Base-by-base conservation (phyloP, 2,888 invertebrate species). In the Dusona sp. region DNA sequence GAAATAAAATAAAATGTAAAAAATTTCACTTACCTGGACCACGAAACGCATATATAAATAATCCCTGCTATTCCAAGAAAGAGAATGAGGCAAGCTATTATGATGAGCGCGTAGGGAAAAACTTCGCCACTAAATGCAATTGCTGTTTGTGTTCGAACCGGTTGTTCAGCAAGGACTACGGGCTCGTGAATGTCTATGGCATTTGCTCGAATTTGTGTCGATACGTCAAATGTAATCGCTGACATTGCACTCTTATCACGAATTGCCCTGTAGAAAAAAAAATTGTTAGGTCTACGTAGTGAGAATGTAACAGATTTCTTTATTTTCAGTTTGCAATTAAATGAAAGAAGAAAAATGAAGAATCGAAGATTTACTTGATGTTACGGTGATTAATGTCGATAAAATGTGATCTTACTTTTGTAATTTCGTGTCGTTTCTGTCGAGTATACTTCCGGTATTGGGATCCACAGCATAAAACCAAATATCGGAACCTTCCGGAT, bases 31-130 rank as follows among this genome's bases (percentile, higher is more conserved):
- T 94, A 98, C 98, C 97, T 97, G 80, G 98, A 98, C 98, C 98
- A 99, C 1, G 98, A 98, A 78, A 98, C 97, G 94, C 98, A 98
- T 86, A 99, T 98, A 92, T 99, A 98, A 77, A 98, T 96, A 72
- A 99, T 98, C 8, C 98, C 99, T 75, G 98, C 97, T 16, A 97
- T 95, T 11, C 98, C 98, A 11, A 98, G 96, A 1, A 99, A 96
- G 57, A 98, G 96, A 85, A 99, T 98, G n/a, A 99, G 96, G 80
- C 97, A 97, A 0, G 98, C 98, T 1, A 99, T 96, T 19, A 98
- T 97, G 87, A 99, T 97, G 42, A 99, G 95, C 0, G 98, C 98
- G 89, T 98, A 98, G 25, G 98, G 98, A 89, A 98, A 97, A 11
- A 98, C 97, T 86, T 97, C 97, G 89, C 96, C 96, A 88, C 95